phyloP scores from a whole-genome alignment of 2,888 invertebrate genomes.

The Argyresthia albistria region DNA sequence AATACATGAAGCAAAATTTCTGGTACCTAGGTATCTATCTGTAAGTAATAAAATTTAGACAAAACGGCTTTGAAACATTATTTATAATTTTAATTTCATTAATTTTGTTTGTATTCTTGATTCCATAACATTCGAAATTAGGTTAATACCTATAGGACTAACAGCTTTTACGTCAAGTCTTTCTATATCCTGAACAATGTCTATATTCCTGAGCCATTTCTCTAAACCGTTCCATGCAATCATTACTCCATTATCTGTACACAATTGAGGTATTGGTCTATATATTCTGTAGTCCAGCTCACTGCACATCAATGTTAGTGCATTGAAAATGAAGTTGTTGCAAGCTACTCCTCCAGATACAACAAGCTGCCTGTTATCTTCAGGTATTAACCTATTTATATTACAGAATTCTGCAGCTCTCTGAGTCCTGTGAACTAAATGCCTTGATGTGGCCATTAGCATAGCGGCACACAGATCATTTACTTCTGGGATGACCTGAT shows the following conservation, averaged over 20 bases:
- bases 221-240: slow-evolving; percentile 99
- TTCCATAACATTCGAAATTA: slow-evolving; percentile 69
- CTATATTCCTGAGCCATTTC: slow-evolving; percentile 72
- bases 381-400: slow-evolving; percentile 76
- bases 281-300: slow-evolving; percentile 77
- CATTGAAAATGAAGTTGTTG: slow-evolving; percentile 85
- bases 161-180: slow-evolving; percentile 74
- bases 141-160: slow-evolving; percentile 76
- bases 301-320: slow-evolving; percentile 78
- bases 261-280: slow-evolving; percentile 86
- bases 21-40: no score
- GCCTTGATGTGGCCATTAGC: slow-evolving; percentile 80
- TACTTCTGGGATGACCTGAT: slow-evolving; percentile 81
- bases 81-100: slow-evolving; percentile 39
- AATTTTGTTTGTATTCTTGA: slow-evolving; percentile 63
- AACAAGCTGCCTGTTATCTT: slow-evolving; percentile 75
- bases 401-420: slow-evolving; percentile 86
- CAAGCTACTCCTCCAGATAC: slow-evolving; percentile 98
- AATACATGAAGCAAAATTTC: no score
- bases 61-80: no score
- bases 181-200: slow-evolving; percentile 72
- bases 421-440: slow-evolving; percentile 87
- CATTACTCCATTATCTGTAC: slow-evolving; percentile 99
- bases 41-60: no score
- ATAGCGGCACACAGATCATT: slow-evolving; percentile 90